These are phyloP conservation scores for Tragelaphus buxtoni DNA, from an alignment of 2,113 vertebrate genomes.

Conservation along the genomic window DNA sequence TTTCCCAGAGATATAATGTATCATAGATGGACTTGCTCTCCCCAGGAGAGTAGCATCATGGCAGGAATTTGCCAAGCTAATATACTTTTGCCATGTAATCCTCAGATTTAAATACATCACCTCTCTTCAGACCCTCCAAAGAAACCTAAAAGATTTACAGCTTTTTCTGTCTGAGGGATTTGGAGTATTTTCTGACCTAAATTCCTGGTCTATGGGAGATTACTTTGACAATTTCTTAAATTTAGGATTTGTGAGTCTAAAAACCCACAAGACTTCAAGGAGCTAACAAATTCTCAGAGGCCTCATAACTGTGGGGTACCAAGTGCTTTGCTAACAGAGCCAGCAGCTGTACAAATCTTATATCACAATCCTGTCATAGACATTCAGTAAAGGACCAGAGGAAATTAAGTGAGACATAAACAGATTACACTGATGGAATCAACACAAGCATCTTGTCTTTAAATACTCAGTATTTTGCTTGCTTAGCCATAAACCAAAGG, in stretches of 20 bases:
- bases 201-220: slow-evolving; percentile 37
- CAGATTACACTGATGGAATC: not conserved
- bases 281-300: slow-evolving; percentile 7
- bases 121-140: not conserved
- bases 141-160: slow-evolving; percentile 27
- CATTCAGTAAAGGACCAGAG: not conserved
- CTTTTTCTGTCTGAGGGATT: slow-evolving; percentile 31
- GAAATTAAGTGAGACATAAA: not conserved
- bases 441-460: not conserved
- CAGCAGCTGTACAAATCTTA: not conserved
- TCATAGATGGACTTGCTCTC: not conserved
- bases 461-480: slow-evolving; percentile 7
- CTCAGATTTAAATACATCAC: not conserved
- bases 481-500: not conserved
- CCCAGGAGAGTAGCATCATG: not conserved
- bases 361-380: not conserved
- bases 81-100: slow-evolving; percentile 38
- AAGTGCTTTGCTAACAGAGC: not conserved
- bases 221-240: slow-evolving; percentile 61
- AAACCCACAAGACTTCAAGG: slow-evolving; percentile 34
- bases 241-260: slow-evolving; percentile 41
- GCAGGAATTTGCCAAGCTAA: slow-evolving; percentile 2
- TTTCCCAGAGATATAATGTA: not conserved
- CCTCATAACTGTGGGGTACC: not conserved
- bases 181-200: slow-evolving; percentile 41